Evolutionary conservation across 2,113 vertebrate genomes (phyloP), one percentile per base, ranked within the genome.

Genomic region (Zosterops japonicus): DNA sequence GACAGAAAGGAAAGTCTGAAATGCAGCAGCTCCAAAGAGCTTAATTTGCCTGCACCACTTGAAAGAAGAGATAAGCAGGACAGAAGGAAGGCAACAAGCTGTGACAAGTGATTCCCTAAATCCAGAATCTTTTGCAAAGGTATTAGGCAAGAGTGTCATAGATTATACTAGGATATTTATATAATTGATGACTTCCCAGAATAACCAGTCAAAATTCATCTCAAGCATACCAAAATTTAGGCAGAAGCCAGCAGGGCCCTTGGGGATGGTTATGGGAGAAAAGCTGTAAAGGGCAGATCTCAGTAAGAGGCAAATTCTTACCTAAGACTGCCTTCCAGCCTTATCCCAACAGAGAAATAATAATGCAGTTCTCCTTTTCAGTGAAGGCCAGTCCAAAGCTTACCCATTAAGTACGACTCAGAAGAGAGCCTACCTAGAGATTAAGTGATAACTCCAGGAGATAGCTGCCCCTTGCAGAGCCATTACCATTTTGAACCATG

Each of bases 361-460:
- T 57, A 94, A 60, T 17, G 25, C 35, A 84, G 36, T 14, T 90
- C 75, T 95, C 57, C 70, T 72, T 85, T 89, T 46, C 63, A 69
- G 68, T 27, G 50, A 92, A 93, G 50, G 12, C 28, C 52, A 60
- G 36, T 33, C 60, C 52, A 86, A 83, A 91, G 24, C 50, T 86
- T 31, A 65, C 41, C 47, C 5, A 13, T 55, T 92, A 87, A 50
- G 39, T 12, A 56, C 0, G 0, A 67, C 35, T 93, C 63, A 74
- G 70, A 77, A 77, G 19, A 84, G 12, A 90, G 47, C 19, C 79
- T 77, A 86, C 41, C 49, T 64, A 76, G 69, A 78, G 75, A 87
- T 87, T 61, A 93, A 91, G 65, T n/a, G 57, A 35, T 95, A 94
- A 89, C n/a, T 79, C 67, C 74, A 82, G 67, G 69, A 91, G 57